Percentiles rank a stretch among this genome's conserved stretches.
Conservation (phyloP, 2,797 vertebrate species). For the Arctocebus calabarensis region DNA sequence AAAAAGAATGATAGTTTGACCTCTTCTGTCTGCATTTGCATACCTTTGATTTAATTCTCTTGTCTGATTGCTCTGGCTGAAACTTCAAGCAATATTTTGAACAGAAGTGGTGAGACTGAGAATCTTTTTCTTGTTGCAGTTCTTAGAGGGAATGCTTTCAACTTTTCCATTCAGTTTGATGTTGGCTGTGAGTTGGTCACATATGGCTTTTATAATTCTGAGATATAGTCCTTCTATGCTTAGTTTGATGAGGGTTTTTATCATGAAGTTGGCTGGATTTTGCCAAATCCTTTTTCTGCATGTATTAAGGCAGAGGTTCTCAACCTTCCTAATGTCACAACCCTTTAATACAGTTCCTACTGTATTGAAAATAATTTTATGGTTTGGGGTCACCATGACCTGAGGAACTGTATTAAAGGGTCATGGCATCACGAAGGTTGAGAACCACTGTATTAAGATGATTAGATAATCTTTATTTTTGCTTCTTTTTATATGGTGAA, state of each 20-base stretch:
- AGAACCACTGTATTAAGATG: not conserved
- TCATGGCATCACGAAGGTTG: too few relatives aligned
- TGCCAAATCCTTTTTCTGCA: not conserved
- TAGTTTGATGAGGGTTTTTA: not conserved
- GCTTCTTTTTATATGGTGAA: not conserved
- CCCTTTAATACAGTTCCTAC: too few relatives aligned
- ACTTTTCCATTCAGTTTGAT: not conserved
- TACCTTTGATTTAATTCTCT: not conserved
- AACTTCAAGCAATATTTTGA: not conserved
- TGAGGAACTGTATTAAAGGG: too few relatives aligned
- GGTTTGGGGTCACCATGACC: too few relatives aligned
- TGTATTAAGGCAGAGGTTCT: not conserved
- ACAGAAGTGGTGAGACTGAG: not conserved
- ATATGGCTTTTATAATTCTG: not conserved
- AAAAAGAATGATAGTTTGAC: not conserved
- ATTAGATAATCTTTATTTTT: not conserved
- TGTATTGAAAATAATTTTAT: too few relatives aligned
- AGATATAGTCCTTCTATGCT: not conserved
- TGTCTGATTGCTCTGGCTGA: not conserved
- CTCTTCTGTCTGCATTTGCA: not conserved
- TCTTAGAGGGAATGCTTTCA: not conserved
- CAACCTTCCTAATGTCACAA: too few relatives aligned
- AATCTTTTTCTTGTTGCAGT: not conserved
- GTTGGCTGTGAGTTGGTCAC: not conserved
- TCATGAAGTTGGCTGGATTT: not conserved